Percentiles rank a stretch among this genome's conserved stretches.
Conservation (phyloP, 2,888 invertebrate genomes). For the Coleophora deauratella region DNA sequence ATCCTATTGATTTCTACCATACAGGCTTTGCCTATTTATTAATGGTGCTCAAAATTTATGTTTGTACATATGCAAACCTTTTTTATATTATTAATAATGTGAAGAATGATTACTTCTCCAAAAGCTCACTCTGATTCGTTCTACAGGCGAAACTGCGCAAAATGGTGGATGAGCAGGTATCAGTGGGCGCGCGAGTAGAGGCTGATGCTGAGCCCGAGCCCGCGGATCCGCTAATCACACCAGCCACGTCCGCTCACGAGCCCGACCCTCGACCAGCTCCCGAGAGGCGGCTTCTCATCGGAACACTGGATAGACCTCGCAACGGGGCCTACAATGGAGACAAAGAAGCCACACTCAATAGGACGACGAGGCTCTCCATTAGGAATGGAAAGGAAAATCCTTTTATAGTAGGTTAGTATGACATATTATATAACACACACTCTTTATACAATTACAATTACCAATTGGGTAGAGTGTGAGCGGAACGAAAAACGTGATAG, state of each 20-base stretch:
- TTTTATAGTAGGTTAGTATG: conserved; percentile 48
- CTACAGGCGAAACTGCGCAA: conserved; percentile 85
- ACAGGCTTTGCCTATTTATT: too few species aligned
- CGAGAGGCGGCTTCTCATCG: conserved; percentile 57
- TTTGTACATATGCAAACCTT: too few species aligned
- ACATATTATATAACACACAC: too few species aligned
- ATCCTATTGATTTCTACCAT: too few species aligned
- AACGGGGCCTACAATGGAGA: conserved; percentile 63
- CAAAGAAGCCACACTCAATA: conserved; percentile 58
- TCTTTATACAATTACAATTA: too few species aligned
- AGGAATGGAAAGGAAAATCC: conserved; percentile 69
- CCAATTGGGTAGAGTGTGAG: too few species aligned
- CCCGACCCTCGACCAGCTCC: conserved; percentile 51
- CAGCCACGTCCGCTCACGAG: conserved; percentile 54
- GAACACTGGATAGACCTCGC: conserved; percentile 57
- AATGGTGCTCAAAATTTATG: too few species aligned
- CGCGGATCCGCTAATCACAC: conserved; percentile 71
- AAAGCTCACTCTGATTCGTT: background rate
- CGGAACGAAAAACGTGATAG: too few species aligned
- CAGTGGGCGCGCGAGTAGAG: conserved; percentile 78
- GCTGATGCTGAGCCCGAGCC: conserved; percentile 61
- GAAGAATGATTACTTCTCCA: too few species aligned
- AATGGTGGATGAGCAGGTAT: conserved; percentile 92
- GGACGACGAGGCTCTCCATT: conserved; percentile 49
- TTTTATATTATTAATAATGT: too few species aligned